Conservation (phyloP, 2,888 invertebrate species). For the Phasia obesa region DNA sequence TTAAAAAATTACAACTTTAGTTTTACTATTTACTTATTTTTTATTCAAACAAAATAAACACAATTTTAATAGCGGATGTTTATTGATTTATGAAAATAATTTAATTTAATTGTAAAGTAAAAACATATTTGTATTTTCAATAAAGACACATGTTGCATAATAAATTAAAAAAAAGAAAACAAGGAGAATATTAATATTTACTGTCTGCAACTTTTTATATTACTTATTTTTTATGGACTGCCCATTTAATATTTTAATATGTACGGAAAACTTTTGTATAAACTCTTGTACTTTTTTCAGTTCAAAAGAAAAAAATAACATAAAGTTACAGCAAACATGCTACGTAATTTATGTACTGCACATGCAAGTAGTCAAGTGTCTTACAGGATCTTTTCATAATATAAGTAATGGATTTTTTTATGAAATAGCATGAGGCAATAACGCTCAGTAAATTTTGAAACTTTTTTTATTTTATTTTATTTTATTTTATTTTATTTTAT, state of each 20-base stretch:
- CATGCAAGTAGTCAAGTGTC: conserved; percentile 29
- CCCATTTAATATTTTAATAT: conserved; percentile 47
- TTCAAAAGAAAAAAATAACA: not conserved
- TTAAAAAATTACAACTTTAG: too few relatives aligned
- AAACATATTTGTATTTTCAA: not conserved
- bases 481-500: too few relatives aligned
- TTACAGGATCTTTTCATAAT: conserved; percentile 11
- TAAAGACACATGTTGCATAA: conserved; percentile 63
- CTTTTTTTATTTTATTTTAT: too few relatives aligned
- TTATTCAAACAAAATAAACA: too few relatives aligned
- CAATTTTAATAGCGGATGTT: not conserved
- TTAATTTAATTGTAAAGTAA: not conserved
- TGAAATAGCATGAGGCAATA: too few relatives aligned
- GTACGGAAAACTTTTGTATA: conserved; percentile 65
- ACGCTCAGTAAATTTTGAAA: too few relatives aligned
- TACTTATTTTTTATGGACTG: conserved; percentile 46
- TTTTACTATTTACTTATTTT: too few relatives aligned
- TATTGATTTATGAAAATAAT: not conserved
- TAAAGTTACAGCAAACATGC: conserved; percentile 17
- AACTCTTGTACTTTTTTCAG: conserved; percentile 40
- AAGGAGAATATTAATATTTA: conserved; percentile 14
- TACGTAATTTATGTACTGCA: conserved; percentile 21
- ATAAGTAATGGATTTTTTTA: not conserved
- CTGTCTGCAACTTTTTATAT: conserved; percentile 59
- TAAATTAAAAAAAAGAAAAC: conserved; percentile 27